Evolutionary conservation across 2,888 invertebrate species (phyloP).

Genomic region (Galerucella pusilla): DNA sequence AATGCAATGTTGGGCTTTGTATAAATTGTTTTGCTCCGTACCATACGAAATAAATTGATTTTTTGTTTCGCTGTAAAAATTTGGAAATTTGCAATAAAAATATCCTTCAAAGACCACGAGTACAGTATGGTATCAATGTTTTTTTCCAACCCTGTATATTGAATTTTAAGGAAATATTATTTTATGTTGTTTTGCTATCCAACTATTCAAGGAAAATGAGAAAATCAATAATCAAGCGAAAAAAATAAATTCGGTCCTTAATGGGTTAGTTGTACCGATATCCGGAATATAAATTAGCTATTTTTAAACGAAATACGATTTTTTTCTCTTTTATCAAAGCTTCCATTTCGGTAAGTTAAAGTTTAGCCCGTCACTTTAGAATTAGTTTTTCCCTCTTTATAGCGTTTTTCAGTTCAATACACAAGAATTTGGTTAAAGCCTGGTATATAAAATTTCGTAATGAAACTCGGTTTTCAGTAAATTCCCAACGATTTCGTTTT

Average conservation of each 20-base stretch:
- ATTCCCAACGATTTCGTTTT: constrained; percentile 29
- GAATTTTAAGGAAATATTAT: too few species aligned
- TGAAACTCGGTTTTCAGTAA: constrained; percentile 31
- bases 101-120: too few species aligned
- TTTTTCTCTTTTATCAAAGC: neutral
- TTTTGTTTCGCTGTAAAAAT: too few species aligned
- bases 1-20: too few species aligned
- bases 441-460: constrained; percentile 33
- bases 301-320: neutral
- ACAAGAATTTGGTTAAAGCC: constrained; percentile 34
- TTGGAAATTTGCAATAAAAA: too few species aligned
- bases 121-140: too few species aligned
- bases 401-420: constrained; percentile 28
- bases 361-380: constrained; percentile 16
- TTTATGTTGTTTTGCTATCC: too few species aligned
- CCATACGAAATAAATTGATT: too few species aligned
- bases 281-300: neutral
- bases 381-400: constrained; percentile 26
- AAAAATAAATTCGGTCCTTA: neutral
- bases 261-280: neutral
- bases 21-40: too few species aligned
- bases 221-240: too few species aligned
- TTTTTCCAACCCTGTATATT: too few species aligned
- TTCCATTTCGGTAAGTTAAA: constrained; percentile 12
- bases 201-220: too few species aligned